A percentile compares a stretch with the other conserved stretches of the same genome.
Conservation (phyloP, 2,797 vertebrate species). For the Protonibea diacanthus region DNA sequence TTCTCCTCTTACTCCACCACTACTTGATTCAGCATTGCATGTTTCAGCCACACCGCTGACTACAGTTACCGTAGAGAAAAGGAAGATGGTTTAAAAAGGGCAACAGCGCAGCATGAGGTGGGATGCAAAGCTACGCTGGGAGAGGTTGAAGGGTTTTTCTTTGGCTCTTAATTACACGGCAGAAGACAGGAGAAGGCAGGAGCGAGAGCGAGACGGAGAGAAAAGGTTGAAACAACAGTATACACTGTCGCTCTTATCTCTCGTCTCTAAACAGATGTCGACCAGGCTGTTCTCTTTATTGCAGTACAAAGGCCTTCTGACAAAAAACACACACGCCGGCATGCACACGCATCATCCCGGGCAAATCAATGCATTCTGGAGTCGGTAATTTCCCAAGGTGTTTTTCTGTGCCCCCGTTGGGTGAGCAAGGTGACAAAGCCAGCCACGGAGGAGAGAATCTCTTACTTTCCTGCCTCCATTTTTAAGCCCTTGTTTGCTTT, state of each 20-base stretch:
- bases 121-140: constrained; percentile 55
- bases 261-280: constrained; percentile 81
- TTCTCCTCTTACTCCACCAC: constrained; percentile 13
- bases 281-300: constrained; percentile 75
- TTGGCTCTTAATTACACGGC: constrained; percentile 80
- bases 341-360: constrained; percentile 59
- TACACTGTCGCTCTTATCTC: constrained; percentile 73
- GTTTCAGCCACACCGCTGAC: constrained; percentile 22
- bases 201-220: constrained; percentile 56
- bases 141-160: constrained; percentile 72
- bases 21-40: constrained; percentile 12
- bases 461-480: constrained; percentile 63
- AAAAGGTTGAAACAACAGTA: constrained; percentile 64
- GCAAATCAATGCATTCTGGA: constrained; percentile 95
- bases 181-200: constrained; percentile 71
- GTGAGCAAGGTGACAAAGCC: constrained; percentile 92
- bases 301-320: constrained; percentile 84
- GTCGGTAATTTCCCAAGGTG: constrained; percentile 95
- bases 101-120: constrained; percentile 60
- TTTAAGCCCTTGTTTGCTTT: constrained; percentile 56
- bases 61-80: constrained; percentile 23
- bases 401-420: constrained; percentile 81
- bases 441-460: constrained; percentile 86
- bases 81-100: constrained; percentile 40
- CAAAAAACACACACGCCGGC: constrained; percentile 42